Conservation (phyloP, 2,888 invertebrate genomes). For the Julus scandinavius region DNA sequence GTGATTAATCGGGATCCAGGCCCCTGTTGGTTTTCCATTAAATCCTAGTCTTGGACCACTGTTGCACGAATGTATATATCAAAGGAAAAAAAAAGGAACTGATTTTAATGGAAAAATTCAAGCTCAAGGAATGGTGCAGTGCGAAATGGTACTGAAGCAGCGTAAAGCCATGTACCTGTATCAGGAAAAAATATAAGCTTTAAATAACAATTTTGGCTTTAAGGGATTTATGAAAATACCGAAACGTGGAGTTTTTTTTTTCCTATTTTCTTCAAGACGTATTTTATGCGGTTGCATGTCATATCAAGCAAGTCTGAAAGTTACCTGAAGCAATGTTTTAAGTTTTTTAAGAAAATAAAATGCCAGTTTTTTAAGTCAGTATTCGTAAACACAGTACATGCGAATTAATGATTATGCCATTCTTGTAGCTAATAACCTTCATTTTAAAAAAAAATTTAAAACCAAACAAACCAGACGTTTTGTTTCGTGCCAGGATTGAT, state of each 20-base stretch:
- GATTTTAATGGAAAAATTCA: not conserved
- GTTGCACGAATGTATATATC: not conserved
- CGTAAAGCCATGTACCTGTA: not conserved
- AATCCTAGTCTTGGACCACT: not conserved
- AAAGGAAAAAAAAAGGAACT: not conserved
- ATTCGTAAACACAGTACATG: too few relatives aligned
- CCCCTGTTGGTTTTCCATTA: slow-evolving; percentile 27
- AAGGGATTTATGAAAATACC: not conserved
- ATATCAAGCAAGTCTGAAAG: not conserved
- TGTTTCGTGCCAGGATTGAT: too few relatives aligned
- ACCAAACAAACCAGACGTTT: too few relatives aligned
- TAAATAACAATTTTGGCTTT: not conserved
- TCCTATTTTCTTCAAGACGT: too few relatives aligned
- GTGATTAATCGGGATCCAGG: slow-evolving; percentile 14
- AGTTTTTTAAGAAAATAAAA: too few relatives aligned
- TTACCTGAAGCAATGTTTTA: too few relatives aligned
- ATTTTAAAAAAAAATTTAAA: too few relatives aligned
- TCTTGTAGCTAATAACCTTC: too few relatives aligned
- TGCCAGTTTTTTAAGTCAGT: too few relatives aligned
- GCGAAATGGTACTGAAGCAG: not conserved
- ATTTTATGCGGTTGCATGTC: not conserved
- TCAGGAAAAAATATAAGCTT: not conserved
- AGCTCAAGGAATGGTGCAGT: not conserved
- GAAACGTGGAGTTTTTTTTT: not conserved
- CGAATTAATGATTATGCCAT: too few relatives aligned